Conservation (phyloP, 1,140 invertebrate genomes). For the Zaprionus africanus region DNA sequence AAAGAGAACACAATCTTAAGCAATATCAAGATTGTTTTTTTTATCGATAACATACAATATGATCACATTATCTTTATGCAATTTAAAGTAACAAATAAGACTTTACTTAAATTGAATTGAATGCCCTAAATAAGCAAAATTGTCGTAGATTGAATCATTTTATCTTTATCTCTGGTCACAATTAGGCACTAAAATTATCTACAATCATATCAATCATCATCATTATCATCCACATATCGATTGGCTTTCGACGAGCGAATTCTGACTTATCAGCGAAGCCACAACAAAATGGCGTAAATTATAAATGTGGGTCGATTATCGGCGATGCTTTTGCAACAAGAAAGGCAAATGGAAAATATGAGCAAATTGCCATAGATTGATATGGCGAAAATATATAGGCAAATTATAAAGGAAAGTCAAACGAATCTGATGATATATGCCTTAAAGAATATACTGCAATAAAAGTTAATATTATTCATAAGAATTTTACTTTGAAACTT, state of each 20-base stretch:
- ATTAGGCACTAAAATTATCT: slow-evolving; percentile 49
- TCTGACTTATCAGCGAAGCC: slow-evolving; percentile 22
- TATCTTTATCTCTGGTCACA: slow-evolving; percentile 21
- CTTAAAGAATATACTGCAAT: too few species aligned
- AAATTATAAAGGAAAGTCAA: background rate
- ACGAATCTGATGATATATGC: too few species aligned
- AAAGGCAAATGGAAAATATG: background rate
- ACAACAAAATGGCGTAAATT: slow-evolving; percentile 30
- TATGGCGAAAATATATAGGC: background rate
- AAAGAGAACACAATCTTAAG: too few species aligned
- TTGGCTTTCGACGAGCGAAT: slow-evolving; percentile 34
- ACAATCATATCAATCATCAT: slow-evolving; percentile 51
- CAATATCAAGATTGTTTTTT: too few species aligned
- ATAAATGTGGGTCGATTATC: slow-evolving; percentile 2
- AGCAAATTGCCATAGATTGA: background rate
- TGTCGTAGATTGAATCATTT: background rate
- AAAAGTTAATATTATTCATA: too few species aligned
- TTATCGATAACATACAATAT: background rate
- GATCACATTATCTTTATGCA: background rate
- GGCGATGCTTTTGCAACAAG: background rate
- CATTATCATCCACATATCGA: slow-evolving; percentile 21
- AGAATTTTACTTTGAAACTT: too few species aligned
- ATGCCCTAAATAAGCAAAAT: slow-evolving; percentile 1
- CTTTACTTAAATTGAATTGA: background rate
- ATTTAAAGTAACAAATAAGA: too few species aligned